Evolutionary conservation across 92 coral and sea anemone genomes (phyloP), one percentile per base, ranked within the genome.

Genomic region (Bergia puertoricense): DNA sequence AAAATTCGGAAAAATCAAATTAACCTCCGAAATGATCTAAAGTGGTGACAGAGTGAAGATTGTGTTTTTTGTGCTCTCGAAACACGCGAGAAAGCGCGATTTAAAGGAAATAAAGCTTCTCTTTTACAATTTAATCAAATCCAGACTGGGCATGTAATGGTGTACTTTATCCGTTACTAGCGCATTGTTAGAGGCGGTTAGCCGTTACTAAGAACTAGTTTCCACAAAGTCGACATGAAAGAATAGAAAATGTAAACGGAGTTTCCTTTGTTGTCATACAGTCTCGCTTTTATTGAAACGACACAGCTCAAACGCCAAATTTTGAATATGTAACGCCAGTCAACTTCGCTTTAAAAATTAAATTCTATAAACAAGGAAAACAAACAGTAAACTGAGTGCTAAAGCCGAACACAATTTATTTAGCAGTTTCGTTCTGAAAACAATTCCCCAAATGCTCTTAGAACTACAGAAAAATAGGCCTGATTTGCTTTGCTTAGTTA

Each of bases 261-360:
- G 80, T 30, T 69, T 74, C 59, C 87, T 72, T 88, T 79, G 87
- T 81, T 88, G 85, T 81, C 81, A 74, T 73, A 80, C 87, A 81
- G 72, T 36, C 90, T 82, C 90, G 77, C 46, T 82, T 76, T 81
- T 72, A 91, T 86, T 91, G 92, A 82, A 76, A 88, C 85, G 72
- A 74, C 85, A 59, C 83, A 86, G 91, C 92, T 91, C 86, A 90
- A 92, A 88, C 94, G 92, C 90, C 85, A 89, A 86, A 81, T 43
- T 86, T 59, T 88, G 94, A 75, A 89, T 92, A 86, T 76, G 88
- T 86, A 89, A 89, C 94, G 74, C 94, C 76, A 82, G 83, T 92
- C 94, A 92, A 57, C n/a, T 89, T 92, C 94, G 86, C 92, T 92
- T 95, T 95, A 95, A 93, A 95, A 95, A 95, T 93, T 95, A 92